Base-by-base conservation (phyloP, 2,888 invertebrate species). In the Brachyptera risi region DNA sequence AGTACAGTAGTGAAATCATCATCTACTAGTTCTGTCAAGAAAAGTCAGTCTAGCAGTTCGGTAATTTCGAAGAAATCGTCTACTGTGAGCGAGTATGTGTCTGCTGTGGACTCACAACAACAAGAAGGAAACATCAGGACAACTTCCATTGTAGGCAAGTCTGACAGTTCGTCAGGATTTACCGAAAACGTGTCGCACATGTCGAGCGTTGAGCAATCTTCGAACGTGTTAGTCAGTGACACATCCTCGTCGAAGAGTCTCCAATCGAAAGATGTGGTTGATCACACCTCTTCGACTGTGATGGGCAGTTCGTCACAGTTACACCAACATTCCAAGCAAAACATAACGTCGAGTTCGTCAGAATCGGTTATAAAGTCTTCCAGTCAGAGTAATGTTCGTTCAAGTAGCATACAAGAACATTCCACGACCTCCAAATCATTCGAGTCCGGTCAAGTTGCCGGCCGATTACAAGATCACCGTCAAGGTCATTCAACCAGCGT, bases 281-380 rank as follows among this genome's bases (percentile, higher is more conserved):
- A 24, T 24, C 35, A 31, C 7, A 21, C 21, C n/a, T 21, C 47
- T 11, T 24, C 47, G n/a, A 47, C 23, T 24, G 47, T 23, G 24
- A 21, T 47, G 1, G 27, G n/a, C 31, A 51, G 17, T n/a, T 4
- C 44, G 3, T 44, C 44, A 11, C 27, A 27, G n/a, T 24, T 31
- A n/a, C 31, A 24, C 27, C n/a, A n/a, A n/a, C n/a, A n/a, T n/a
- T n/a, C n/a, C n/a, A 56, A 44, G 7, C 35, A 57, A 13, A 47
- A 54, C 15, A 44, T 49, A 7, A 15, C 49, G 2, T 31, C 56
- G 1, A 51, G 50, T 17, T 23, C 57, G 3, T 27, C 47, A 3
- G 13, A 19, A 15, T 17, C 35, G 7, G 56, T 56, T 3, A 31
- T 40, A 15, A 38, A 56, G 31, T 61, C 60, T 49, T 49, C 60